Percentiles rank a stretch among this genome's conserved stretches.
Conservation (phyloP, 2,888 invertebrate genomes). For the Agrilus mali region DNA sequence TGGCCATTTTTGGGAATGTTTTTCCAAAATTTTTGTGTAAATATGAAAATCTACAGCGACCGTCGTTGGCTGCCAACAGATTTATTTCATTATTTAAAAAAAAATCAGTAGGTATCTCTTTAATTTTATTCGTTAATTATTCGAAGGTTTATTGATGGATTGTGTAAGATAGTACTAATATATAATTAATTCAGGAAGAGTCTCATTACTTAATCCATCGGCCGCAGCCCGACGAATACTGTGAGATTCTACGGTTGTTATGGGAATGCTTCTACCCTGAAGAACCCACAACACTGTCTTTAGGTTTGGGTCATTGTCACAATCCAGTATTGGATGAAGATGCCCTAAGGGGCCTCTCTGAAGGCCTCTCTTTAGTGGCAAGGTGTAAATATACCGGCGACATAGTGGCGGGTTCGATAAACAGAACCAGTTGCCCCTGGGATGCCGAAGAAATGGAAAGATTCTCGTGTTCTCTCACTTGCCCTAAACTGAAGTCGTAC, state of each 20-base stretch:
- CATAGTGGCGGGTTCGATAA: constrained; percentile 37
- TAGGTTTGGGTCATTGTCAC: constrained; percentile 36
- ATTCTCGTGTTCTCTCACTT: constrained; percentile 36
- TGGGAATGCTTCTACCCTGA: constrained; percentile 40
- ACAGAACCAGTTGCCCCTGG: constrained; percentile 39
- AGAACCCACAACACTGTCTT: constrained; percentile 37
- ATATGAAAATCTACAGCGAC: too few species aligned
- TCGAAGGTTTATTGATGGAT: too few species aligned
- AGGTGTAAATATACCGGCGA: constrained; percentile 29
- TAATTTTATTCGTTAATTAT: too few species aligned
- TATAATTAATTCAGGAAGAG: constrained; percentile 3
- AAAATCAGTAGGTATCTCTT: too few species aligned
- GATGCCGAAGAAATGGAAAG: constrained; percentile 38
- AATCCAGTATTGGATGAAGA: constrained; percentile 31
- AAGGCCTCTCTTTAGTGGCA: constrained; percentile 29
- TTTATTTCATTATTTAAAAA: too few species aligned
- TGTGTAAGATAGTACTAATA: too few species aligned
- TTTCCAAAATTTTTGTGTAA: too few species aligned
- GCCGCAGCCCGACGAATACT: constrained; percentile 32
- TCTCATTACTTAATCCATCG: constrained; percentile 28
- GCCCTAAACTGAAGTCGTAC: constrained; percentile 32
- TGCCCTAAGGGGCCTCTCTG: constrained; percentile 31
- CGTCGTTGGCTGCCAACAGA: too few species aligned
- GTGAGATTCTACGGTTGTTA: constrained; percentile 36
- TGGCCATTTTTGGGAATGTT: too few species aligned